phyloP scores from a whole-genome alignment of 2,888 invertebrate species.

The Ennomos quercinarius region DNA sequence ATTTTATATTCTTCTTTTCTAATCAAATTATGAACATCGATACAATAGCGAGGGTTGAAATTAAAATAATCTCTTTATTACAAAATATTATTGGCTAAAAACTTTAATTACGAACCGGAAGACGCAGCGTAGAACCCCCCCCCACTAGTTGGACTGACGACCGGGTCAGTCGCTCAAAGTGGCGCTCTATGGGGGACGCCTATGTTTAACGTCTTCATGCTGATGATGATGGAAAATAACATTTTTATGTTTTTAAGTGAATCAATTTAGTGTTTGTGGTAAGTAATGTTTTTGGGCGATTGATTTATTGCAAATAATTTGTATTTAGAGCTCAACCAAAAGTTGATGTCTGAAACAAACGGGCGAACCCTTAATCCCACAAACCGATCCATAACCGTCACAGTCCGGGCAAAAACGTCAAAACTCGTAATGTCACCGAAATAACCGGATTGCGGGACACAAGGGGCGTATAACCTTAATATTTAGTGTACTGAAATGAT shows the following conservation, averaged over 20 bases:
- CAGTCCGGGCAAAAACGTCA: conserved; percentile 47
- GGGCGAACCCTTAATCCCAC: conserved; percentile 39
- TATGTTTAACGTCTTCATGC: too few relatives aligned
- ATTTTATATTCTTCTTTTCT: conserved; percentile 30
- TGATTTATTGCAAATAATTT: conserved; percentile 15
- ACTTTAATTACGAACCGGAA: too few relatives aligned
- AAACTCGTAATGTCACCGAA: conserved; percentile 58
- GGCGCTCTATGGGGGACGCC: too few relatives aligned
- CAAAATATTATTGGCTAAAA: conserved; percentile 1
- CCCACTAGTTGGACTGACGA: too few relatives aligned
- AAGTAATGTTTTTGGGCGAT: background rate
- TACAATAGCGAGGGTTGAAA: conserved; percentile 13
- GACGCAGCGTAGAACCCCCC: too few relatives aligned
- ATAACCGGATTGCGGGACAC: conserved; percentile 43
- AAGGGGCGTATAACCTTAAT: conserved; percentile 6
- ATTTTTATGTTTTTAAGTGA: too few relatives aligned
- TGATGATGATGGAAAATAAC: too few relatives aligned
- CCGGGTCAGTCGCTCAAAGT: too few relatives aligned
- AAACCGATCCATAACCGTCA: conserved; percentile 41
- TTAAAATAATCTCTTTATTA: conserved; percentile 20
- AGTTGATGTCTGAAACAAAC: conserved; percentile 26
- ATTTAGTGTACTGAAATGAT: background rate
- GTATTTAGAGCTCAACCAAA: conserved; percentile 12
- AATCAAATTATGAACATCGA: conserved; percentile 26
- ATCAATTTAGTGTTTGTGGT: background rate